Conservation (phyloP, 1,140 invertebrate genomes). For the Drosophila ambigua region DNA sequence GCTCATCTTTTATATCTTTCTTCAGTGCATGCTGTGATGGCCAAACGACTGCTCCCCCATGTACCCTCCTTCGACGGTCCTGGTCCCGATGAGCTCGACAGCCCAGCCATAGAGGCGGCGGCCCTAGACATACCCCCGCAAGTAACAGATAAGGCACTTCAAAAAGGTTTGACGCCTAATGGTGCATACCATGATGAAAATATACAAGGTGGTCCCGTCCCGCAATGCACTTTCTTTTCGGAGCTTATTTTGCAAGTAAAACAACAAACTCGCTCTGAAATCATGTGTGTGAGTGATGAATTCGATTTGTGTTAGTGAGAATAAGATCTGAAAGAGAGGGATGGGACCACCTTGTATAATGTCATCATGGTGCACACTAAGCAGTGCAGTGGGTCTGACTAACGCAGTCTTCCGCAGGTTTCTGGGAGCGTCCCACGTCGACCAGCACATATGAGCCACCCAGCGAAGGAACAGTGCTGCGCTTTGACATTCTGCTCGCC, state of each 20-base stretch:
- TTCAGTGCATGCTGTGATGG: slow-evolving; percentile 77
- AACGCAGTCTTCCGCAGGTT: slow-evolving; percentile 26
- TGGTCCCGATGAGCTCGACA: slow-evolving; percentile 75
- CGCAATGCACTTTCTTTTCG: too few species aligned
- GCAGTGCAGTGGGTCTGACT: too few species aligned
- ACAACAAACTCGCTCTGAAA: too few species aligned
- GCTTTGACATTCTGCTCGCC: slow-evolving; percentile 85
- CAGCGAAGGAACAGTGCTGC: slow-evolving; percentile 61
- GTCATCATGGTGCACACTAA: too few species aligned
- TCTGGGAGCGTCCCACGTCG: slow-evolving; percentile 65
- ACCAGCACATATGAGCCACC: slow-evolving; percentile 38
- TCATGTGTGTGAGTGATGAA: too few species aligned
- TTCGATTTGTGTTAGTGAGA: too few species aligned
- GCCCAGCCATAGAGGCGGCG: slow-evolving; percentile 76
- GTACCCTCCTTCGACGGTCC: slow-evolving; percentile 57
- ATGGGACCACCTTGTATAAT: too few species aligned
- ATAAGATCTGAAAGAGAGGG: too few species aligned
- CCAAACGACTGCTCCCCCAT: slow-evolving; percentile 67
- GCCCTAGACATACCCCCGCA: slow-evolving; percentile 60
- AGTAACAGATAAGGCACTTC: slow-evolving; percentile 32
- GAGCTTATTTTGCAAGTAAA: too few species aligned
- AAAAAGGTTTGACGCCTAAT: slow-evolving; percentile 52
- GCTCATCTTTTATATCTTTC: background rate
- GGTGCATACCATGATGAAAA: too few species aligned
- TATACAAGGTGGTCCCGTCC: too few species aligned